Evolutionary conservation across 2,888 invertebrate genomes (phyloP).

Genomic region (Caenorhabditis japonica): DNA sequence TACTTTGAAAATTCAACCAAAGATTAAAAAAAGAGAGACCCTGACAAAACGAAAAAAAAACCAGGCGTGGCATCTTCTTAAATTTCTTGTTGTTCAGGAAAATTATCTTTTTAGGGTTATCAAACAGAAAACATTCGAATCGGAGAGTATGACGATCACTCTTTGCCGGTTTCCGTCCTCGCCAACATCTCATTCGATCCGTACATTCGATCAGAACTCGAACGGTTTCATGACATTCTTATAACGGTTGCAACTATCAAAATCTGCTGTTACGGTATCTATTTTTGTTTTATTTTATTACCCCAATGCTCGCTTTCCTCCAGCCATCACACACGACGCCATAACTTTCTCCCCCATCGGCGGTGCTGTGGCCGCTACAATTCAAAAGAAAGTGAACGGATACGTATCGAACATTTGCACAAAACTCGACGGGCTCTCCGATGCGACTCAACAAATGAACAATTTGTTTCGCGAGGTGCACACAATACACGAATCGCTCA

Average conservation of each 20-base stretch:
- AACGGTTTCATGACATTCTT: slow-evolving; percentile 40
- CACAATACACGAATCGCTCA: slow-evolving; percentile 41
- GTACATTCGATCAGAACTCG: slow-evolving; percentile 42
- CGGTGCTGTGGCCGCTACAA: slow-evolving; percentile 25
- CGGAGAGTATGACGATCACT: slow-evolving; percentile 19
- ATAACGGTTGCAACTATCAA: slow-evolving; percentile 41
- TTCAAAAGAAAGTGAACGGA: slow-evolving; percentile 41
- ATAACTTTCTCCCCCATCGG: slow-evolving; percentile 38
- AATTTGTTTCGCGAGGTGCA: slow-evolving; percentile 45
- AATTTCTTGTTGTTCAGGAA: no score
- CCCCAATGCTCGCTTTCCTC: no score
- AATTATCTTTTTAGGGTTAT: slow-evolving; percentile 22
- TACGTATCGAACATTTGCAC: slow-evolving; percentile 30
- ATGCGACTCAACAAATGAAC: slow-evolving; percentile 43
- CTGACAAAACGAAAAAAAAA: no score
- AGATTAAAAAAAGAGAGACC: no score
- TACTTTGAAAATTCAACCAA: no score
- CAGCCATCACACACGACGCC: slow-evolving; percentile 38
- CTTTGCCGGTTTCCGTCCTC: slow-evolving; percentile 25
- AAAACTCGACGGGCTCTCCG: slow-evolving; percentile 23
- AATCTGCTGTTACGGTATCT: slow-evolving; percentile 37
- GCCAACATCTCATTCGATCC: slow-evolving; percentile 52
- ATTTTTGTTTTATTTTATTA: background rate
- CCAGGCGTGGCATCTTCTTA: no score
- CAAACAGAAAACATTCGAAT: slow-evolving; percentile 53